Percentiles rank a stretch among this genome's conserved stretches.
Evolutionary conservation across 2,113 vertebrate genomes (phyloP).

Genomic region (Halcyon malimbica): DNA sequence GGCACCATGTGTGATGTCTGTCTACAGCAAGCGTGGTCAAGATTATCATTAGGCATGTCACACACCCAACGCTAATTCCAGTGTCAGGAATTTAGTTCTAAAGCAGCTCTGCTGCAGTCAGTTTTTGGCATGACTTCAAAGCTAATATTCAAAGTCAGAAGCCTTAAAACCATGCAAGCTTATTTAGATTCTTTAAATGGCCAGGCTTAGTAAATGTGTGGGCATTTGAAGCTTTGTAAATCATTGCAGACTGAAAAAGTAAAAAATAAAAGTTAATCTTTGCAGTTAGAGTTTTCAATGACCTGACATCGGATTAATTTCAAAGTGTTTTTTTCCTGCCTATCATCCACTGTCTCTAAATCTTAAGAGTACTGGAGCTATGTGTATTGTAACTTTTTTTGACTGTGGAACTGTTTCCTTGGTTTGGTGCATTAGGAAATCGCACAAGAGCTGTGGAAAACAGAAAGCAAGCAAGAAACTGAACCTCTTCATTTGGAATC

Average conservation of each 20-base stretch:
- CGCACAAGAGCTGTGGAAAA: neutral
- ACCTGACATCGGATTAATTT: constrained; percentile 56
- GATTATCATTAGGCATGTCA: constrained; percentile 63
- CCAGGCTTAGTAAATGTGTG: constrained; percentile 66
- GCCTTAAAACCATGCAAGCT: constrained; percentile 65
- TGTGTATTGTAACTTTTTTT: neutral
- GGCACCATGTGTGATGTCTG: constrained; percentile 59
- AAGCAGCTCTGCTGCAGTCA: constrained; percentile 54
- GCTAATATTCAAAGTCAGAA: constrained; percentile 71
- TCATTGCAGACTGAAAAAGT: constrained; percentile 30
- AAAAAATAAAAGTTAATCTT: constrained; percentile 53
- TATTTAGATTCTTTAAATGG: constrained; percentile 73
- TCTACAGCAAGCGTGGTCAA: constrained; percentile 44
- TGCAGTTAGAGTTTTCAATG: constrained; percentile 50
- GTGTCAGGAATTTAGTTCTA: constrained; percentile 70
- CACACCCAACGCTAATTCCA: constrained; percentile 63
- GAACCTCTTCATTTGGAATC: neutral
- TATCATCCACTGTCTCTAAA: constrained; percentile 8
- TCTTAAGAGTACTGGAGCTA: neutral
- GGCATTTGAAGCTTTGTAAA: constrained; percentile 67
- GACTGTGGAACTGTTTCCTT: neutral
- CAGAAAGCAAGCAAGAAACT: neutral
- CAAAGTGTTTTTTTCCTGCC: constrained; percentile 30
- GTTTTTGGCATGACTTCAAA: constrained; percentile 75
- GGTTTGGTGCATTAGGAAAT: neutral